Conservation (phyloP, 2,888 invertebrate genomes). For the Drosophila austrosaltans region DNA sequence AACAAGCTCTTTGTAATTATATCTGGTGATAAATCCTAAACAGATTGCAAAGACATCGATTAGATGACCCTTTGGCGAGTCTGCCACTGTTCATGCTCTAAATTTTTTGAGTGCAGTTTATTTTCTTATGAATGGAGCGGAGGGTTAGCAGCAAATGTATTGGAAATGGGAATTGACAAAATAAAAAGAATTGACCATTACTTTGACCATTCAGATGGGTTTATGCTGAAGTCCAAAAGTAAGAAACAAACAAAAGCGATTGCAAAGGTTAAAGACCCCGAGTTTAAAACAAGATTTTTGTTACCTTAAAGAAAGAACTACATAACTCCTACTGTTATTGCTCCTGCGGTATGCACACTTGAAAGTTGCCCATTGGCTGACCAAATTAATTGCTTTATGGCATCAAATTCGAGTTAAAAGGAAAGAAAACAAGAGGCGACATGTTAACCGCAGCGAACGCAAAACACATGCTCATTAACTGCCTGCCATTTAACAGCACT, state of each 20-base stretch:
- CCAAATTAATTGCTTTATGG: constrained; percentile 35
- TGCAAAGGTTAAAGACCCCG: background rate
- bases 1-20: too few species aligned
- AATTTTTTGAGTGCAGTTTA: constrained; percentile 41
- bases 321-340: background rate
- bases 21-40: background rate
- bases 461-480: constrained; percentile 44
- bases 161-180: constrained; percentile 56
- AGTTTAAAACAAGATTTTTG: background rate
- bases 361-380: background rate
- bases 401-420: constrained; percentile 52
- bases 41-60: background rate
- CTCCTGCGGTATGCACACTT: too few species aligned
- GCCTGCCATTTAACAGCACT: constrained; percentile 43
- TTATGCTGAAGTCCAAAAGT: constrained; percentile 11
- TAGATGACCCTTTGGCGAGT: background rate
- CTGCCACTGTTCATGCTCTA: constrained; percentile 2
- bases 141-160: constrained; percentile 47
- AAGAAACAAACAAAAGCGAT: background rate
- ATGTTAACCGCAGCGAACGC: constrained; percentile 34
- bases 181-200: constrained; percentile 28
- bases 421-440: constrained; percentile 37
- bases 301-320: background rate
- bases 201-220: constrained; percentile 12
- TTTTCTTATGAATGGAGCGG: constrained; percentile 8